Conservation (phyloP, 2,113 vertebrate genomes). For the Tympanuchus pallidicinctus region DNA sequence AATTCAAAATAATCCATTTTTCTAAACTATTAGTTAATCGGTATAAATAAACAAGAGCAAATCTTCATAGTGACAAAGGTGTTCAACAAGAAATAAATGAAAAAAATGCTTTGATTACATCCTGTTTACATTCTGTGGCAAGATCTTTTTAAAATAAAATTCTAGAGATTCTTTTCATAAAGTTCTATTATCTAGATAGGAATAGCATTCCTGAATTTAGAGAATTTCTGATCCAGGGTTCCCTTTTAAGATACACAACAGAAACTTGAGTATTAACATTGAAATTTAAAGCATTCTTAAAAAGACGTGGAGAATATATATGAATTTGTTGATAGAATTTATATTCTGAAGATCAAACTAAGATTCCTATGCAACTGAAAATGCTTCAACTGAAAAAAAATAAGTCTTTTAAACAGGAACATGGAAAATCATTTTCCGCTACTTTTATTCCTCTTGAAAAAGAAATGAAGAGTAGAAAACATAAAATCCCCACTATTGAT, state of each 20-base stretch:
- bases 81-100: not conserved
- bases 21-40: not conserved
- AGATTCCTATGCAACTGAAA: not conserved
- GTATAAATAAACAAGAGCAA: not conserved
- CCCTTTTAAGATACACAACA: not conserved
- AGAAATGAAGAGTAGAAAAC: not conserved
- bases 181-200: not conserved
- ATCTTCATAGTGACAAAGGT: not conserved
- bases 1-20: not conserved
- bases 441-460: not conserved
- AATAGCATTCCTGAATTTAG: not conserved
- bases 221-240: not conserved
- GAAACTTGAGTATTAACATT: not conserved
- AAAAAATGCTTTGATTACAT: not conserved
- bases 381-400: not conserved
- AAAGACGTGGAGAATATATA: not conserved
- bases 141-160: not conserved
- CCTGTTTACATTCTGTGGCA: not conserved
- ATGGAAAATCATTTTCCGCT: not conserved
- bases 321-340: not conserved
- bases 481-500: not conserved
- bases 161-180: not conserved
- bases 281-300: not conserved
- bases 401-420: not conserved
- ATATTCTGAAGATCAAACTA: not conserved